Conservation (phyloP, 2,113 vertebrate species). For the Ia io region DNA sequence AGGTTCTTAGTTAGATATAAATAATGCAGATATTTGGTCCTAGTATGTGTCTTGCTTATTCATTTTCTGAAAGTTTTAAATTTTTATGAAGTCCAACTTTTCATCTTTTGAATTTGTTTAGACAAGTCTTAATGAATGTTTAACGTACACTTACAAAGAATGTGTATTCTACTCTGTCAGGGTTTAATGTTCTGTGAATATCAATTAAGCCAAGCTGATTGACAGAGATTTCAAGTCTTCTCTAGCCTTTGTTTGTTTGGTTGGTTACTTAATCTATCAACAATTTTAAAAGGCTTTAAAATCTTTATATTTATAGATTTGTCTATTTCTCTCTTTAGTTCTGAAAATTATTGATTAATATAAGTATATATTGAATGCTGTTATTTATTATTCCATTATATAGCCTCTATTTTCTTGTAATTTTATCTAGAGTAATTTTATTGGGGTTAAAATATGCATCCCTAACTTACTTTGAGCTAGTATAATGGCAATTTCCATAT, state of each 20-base stretch:
- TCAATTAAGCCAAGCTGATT: not conserved
- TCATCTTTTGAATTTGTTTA: constrained; percentile 11
- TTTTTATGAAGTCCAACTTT: not conserved
- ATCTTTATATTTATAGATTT: not conserved
- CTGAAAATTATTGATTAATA: not conserved
- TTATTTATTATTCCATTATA: not conserved
- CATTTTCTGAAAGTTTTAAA: not conserved
- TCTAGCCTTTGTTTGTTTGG: not conserved
- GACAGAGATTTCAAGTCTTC: not conserved
- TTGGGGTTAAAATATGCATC: not conserved
- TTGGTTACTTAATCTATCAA: not conserved
- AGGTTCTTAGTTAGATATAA: not conserved
- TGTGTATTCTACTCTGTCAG: not conserved
- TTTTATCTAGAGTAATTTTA: not conserved
- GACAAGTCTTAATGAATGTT: not conserved
- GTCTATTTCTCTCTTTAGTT: not conserved
- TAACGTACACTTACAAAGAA: not conserved
- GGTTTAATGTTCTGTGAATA: not conserved
- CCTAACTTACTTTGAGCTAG: not conserved
- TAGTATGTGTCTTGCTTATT: not conserved
- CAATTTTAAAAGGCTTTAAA: not conserved
- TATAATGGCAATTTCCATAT: not conserved
- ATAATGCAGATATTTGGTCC: not conserved
- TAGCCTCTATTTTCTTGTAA: not conserved
- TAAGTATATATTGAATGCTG: not conserved